Conservation (phyloP, 1,140 invertebrate species). For the Temnothorax longispinosus region DNA sequence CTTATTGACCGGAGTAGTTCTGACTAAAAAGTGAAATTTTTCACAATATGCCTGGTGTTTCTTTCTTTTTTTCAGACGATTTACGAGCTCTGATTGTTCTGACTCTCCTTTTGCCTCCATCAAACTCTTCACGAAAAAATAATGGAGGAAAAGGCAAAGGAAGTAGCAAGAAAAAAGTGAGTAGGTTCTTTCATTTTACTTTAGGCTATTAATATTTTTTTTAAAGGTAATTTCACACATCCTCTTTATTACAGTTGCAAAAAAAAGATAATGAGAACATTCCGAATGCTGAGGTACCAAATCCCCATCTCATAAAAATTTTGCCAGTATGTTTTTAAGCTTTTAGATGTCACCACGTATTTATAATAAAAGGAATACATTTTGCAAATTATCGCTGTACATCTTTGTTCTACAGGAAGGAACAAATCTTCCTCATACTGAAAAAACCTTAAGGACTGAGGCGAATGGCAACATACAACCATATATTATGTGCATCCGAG, state of each 20-base stretch:
- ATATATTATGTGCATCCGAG: neutral
- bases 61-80: neutral
- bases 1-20: neutral
- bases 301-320: neutral
- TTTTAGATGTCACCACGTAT: neutral
- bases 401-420: neutral
- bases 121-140: neutral
- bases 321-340: neutral
- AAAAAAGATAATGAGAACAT: neutral
- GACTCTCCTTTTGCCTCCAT: neutral
- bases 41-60: neutral
- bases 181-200: neutral
- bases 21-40: neutral
- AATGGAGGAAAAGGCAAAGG: neutral
- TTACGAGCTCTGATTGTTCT: neutral
- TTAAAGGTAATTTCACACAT: neutral
- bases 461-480: neutral
- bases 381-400: neutral
- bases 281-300: neutral
- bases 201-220: neutral
- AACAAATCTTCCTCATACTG: neutral
- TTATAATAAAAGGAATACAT: neutral
- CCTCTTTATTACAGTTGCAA: neutral
- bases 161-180: neutral
- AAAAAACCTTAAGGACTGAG: neutral